Percentiles rank a stretch among this genome's conserved stretches.
phyloP scores from a whole-genome alignment of 2,888 invertebrate genomes.

The Coelopa pilipes region DNA sequence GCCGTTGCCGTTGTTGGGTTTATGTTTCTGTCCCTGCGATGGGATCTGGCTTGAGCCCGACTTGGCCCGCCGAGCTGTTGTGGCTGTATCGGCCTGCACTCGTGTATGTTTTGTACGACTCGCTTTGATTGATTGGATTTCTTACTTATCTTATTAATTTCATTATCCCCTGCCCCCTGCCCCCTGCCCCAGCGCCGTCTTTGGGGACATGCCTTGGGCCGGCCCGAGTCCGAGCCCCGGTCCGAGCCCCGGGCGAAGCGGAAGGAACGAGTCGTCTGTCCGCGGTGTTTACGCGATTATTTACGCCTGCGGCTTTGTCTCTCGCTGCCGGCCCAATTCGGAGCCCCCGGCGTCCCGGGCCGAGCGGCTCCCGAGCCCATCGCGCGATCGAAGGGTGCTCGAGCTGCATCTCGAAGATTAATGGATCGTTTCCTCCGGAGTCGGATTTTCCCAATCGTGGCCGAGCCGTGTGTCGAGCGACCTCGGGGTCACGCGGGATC shows the following conservation, averaged over 20 bases:
- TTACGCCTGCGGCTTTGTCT: slow-evolving; percentile 34
- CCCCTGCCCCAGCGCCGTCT: neutral
- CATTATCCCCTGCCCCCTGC: slow-evolving; percentile 37
- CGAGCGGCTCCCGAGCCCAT: no score
- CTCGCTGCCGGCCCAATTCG: neutral
- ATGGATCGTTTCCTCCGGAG: slow-evolving; percentile 22
- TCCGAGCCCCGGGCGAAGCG: neutral
- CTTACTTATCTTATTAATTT: slow-evolving; percentile 64
- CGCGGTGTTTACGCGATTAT: slow-evolving; percentile 20
- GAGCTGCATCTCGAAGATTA: slow-evolving; percentile 29
- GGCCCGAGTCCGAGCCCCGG: no score
- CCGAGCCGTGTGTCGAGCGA: no score
- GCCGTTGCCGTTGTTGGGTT: neutral
- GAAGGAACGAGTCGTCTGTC: slow-evolving; percentile 4
- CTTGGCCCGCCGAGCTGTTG: slow-evolving; percentile 23
- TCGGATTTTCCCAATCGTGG: no score
- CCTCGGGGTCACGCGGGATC: no score
- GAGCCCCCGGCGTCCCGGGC: no score
- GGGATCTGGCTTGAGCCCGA: slow-evolving; percentile 23
- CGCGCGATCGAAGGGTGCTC: neutral
- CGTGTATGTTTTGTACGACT: slow-evolving; percentile 41
- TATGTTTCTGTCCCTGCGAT: neutral
- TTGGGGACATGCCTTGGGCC: no score
- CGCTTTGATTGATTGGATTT: slow-evolving; percentile 64
- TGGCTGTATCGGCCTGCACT: slow-evolving; percentile 22